phyloP scores from a whole-genome alignment of 1,140 invertebrate genomes.

The Diabrotica virgifera region DNA sequence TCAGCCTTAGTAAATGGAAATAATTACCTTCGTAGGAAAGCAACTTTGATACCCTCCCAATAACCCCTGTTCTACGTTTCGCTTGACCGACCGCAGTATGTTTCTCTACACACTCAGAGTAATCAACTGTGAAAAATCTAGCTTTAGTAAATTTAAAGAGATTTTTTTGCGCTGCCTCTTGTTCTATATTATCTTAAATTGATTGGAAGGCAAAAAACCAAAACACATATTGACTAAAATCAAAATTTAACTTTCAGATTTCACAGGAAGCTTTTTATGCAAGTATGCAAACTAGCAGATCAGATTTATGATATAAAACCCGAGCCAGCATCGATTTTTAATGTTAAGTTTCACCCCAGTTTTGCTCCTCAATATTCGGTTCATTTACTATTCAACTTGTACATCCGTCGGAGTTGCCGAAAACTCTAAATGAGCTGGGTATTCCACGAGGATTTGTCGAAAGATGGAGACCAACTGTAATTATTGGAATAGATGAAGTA shows the following conservation, averaged over 20 bases:
- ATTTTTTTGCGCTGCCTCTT: no score
- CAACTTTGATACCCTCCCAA: no score
- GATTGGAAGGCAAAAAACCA: no score
- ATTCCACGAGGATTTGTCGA: slow-evolving; percentile 1
- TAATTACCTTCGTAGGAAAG: no score
- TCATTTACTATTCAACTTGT: slow-evolving; percentile 3
- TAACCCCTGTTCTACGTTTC: no score
- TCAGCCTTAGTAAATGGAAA: no score
- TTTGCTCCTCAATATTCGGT: not conserved
- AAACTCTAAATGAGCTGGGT: not conserved
- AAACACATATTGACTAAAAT: not conserved
- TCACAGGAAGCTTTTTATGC: not conserved
- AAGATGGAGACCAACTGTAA: slow-evolving; percentile 1
- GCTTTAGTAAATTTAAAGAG: no score
- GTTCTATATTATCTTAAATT: no score
- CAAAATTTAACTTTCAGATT: not conserved
- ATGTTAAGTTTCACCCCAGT: not conserved
- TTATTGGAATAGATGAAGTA: not conserved
- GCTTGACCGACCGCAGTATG: no score
- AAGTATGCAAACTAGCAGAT: slow-evolving; percentile 2
- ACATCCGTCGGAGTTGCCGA: not conserved
- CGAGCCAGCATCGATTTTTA: not conserved
- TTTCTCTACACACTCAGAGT: no score
- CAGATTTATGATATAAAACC: not conserved
- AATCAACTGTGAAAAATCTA: no score